Evolutionary conservation across 2,113 vertebrate genomes (phyloP).

Genomic region (Tiliqua scincoides): DNA sequence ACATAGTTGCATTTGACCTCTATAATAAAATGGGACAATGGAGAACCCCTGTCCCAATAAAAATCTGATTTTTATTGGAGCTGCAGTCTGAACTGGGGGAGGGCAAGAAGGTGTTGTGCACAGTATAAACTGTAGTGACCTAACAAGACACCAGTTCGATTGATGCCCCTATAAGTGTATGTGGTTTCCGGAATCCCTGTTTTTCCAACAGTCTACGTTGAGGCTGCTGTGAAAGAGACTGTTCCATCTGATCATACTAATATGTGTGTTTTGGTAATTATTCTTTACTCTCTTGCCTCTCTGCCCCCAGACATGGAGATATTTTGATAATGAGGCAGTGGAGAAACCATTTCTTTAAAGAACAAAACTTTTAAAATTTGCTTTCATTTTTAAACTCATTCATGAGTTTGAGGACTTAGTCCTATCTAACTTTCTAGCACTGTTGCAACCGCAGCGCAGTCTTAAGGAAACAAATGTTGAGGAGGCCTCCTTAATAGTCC

Average conservation of each 20-base stretch:
- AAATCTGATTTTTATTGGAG: background rate
- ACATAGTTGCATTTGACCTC: background rate
- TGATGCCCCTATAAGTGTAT: background rate
- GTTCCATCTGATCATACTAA: background rate
- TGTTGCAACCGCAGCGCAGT: too few relatives aligned
- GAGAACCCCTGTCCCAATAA: background rate
- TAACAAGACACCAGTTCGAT: background rate
- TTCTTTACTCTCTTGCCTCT: background rate
- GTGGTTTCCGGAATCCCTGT: background rate
- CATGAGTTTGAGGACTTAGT: accelerated
- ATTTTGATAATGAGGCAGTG: background rate
- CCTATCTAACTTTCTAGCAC: too few relatives aligned
- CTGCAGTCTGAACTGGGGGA: background rate
- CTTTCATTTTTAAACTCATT: background rate
- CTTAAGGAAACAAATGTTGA: too few relatives aligned
- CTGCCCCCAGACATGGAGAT: background rate
- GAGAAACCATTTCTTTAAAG: background rate
- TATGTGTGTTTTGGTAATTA: background rate
- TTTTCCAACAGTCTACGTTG: background rate
- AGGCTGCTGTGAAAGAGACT: background rate
- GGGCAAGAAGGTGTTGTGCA: background rate
- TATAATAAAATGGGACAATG: background rate
- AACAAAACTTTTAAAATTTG: background rate
- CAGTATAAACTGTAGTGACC: background rate
- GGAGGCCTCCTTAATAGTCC: too few relatives aligned